Evolutionary conservation across 1,140 invertebrate species (phyloP).

Genomic region (Papilio polyxenes): DNA sequence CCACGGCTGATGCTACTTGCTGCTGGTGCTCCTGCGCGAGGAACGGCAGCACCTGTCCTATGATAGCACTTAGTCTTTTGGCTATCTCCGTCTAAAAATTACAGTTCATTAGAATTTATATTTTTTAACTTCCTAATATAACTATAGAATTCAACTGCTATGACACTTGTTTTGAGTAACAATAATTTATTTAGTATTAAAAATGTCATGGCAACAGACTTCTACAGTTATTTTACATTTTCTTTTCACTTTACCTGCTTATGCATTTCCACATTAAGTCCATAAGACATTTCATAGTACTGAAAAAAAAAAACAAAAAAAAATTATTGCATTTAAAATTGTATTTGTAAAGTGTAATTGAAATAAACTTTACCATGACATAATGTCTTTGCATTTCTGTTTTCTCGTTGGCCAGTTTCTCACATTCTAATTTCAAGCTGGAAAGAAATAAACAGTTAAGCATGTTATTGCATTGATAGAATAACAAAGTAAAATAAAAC

Average conservation of each 20-base stretch:
- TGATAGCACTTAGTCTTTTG: conserved; percentile 94
- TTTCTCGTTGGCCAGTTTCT: conserved; percentile 98
- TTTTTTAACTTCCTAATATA: neutral
- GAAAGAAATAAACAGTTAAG: conserved; percentile 45
- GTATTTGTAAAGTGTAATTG: conserved; percentile 23
- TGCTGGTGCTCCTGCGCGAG: conserved; percentile 97
- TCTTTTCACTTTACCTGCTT: conserved; percentile 90
- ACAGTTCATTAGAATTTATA: conserved; percentile 13
- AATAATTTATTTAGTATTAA: neutral
- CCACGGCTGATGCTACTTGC: conserved; percentile 95
- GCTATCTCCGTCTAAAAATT: conserved; percentile 93
- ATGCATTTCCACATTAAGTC: conserved; percentile 99
- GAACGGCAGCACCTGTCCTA: conserved; percentile 94
- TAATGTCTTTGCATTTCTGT: conserved; percentile 99
- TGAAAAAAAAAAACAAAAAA: conserved; percentile 86
- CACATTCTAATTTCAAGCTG: conserved; percentile 94
- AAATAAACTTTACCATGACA: conserved; percentile 92
- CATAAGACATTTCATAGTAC: conserved; percentile 99
- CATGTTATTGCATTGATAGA: neutral
- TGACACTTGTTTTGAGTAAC: no score
- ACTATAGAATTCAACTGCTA: no score
- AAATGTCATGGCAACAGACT: conserved; percentile 48
- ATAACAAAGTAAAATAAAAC: conserved; percentile 30
- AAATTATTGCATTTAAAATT: conserved; percentile 6
- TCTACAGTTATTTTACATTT: neutral